Evolutionary conservation across 2,888 invertebrate species (phyloP).

Genomic region (Harpalus rufipes): DNA sequence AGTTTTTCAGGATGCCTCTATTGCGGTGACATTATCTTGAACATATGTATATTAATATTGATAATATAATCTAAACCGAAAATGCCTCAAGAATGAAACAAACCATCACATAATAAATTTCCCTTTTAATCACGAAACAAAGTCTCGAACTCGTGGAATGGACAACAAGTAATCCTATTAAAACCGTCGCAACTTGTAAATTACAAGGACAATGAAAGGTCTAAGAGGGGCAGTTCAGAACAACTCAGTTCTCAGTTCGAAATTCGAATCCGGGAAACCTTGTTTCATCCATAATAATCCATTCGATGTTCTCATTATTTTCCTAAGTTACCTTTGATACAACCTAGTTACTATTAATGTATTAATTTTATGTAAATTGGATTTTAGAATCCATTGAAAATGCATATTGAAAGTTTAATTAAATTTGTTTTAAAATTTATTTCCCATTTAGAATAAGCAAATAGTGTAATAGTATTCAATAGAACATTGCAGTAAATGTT

Average conservation of each 20-base stretch:
- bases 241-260: slow-evolving; percentile 12
- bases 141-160: neutral
- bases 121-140: slow-evolving; percentile 7
- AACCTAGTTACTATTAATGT: neutral
- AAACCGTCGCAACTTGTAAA: slow-evolving; percentile 35
- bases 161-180: slow-evolving; percentile 45
- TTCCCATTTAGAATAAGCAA: neutral
- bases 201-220: slow-evolving; percentile 34
- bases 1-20: neutral
- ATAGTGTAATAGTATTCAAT: neutral
- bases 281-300: slow-evolving; percentile 35
- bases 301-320: slow-evolving; percentile 34
- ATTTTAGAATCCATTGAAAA: neutral
- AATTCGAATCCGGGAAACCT: slow-evolving; percentile 18
- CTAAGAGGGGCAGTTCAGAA: slow-evolving; percentile 21
- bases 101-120: slow-evolving; percentile 10
- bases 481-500: neutral
- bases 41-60: neutral
- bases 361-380: slow-evolving; percentile 33
- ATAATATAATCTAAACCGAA: neutral
- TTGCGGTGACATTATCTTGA: neutral
- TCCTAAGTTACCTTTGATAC: slow-evolving; percentile 1
- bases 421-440: slow-evolving; percentile 30
- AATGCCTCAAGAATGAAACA: neutral
- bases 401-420: slow-evolving; percentile 34